A percentile compares a stretch with the other conserved stretches of the same genome.
phyloP scores from a whole-genome alignment of 2,797 vertebrate species.

The Champsocephalus gunnari region DNA sequence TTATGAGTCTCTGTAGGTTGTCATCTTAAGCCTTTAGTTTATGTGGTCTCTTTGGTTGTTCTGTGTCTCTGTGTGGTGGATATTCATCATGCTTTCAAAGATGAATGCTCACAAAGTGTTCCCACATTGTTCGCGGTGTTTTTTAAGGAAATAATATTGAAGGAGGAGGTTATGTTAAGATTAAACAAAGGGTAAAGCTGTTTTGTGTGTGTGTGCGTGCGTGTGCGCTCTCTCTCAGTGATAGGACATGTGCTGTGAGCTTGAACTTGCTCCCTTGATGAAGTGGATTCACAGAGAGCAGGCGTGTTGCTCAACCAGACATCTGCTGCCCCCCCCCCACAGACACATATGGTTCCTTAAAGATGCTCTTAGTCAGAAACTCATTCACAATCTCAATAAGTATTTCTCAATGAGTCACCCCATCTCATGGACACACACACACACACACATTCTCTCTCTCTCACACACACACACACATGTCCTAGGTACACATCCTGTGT shows the following conservation, averaged over 20 bases:
- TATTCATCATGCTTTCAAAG: not conserved
- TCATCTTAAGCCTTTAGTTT: not conserved
- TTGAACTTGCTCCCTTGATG: slow-evolving; percentile 59
- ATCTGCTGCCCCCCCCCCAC: slow-evolving; percentile 65
- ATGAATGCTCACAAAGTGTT: slow-evolving; percentile 10
- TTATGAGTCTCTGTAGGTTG: not conserved
- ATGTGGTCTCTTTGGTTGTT: not conserved
- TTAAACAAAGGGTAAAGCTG: slow-evolving; percentile 12
- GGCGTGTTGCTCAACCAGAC: slow-evolving; percentile 70
- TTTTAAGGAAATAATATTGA: slow-evolving; percentile 22
- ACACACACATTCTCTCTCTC: too few species aligned
- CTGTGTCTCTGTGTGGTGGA: not conserved
- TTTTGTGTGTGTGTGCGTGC: not conserved
- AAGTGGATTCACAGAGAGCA: slow-evolving; percentile 73
- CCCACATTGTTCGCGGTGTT: slow-evolving; percentile 11
- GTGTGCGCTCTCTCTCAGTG: slow-evolving; percentile 14
- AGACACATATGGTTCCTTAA: slow-evolving; percentile 72
- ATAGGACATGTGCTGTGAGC: slow-evolving; percentile 59
- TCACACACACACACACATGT: slow-evolving; percentile 5
- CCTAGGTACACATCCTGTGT: slow-evolving; percentile 30
- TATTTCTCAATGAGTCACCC: slow-evolving; percentile 71
- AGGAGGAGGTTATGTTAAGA: slow-evolving; percentile 8
- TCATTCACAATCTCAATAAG: slow-evolving; percentile 75
- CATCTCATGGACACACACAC: not conserved
- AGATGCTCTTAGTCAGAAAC: slow-evolving; percentile 66